Evolutionary conservation across 2,797 vertebrate species (phyloP).

Genomic region (Myotis pilosus): DNA sequence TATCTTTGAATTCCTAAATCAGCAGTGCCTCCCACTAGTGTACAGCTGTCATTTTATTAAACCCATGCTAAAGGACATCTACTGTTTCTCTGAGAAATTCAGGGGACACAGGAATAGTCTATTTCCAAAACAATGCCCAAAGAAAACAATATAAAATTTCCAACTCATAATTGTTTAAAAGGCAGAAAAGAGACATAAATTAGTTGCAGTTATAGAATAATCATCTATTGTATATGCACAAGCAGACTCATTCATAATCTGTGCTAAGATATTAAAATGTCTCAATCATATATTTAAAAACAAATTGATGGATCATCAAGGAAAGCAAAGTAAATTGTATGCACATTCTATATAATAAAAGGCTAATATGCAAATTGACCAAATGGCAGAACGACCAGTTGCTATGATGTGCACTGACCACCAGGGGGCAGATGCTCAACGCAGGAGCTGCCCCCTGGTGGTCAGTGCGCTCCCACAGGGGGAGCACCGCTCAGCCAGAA

Average conservation of each 20-base stretch:
- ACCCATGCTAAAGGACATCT: not conserved
- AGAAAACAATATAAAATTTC: not conserved
- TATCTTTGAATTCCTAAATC: constrained; percentile 41
- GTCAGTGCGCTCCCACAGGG: no score
- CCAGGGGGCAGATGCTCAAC: no score
- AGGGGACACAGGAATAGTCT: not conserved
- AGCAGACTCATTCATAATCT: not conserved
- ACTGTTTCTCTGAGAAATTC: constrained; percentile 32
- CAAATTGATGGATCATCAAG: not conserved
- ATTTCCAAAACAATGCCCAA: not conserved
- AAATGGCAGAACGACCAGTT: no score
- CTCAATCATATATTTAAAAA: constrained; percentile 18
- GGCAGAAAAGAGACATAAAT: not conserved
- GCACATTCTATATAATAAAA: not conserved
- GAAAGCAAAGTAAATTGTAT: not conserved
- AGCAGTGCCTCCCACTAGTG: not conserved
- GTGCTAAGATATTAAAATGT: constrained; percentile 9
- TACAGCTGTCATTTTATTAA: not conserved
- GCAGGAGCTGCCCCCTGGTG: no score
- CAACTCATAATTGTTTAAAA: not conserved
- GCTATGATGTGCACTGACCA: no score
- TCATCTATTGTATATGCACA: not conserved
- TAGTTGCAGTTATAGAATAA: not conserved
- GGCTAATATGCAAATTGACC: no score
- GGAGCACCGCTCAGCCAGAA: no score